Percentiles rank a stretch among this genome's conserved stretches.
Conservation (phyloP, 1,140 invertebrate species). For the Penaeus chinensis region DNA sequence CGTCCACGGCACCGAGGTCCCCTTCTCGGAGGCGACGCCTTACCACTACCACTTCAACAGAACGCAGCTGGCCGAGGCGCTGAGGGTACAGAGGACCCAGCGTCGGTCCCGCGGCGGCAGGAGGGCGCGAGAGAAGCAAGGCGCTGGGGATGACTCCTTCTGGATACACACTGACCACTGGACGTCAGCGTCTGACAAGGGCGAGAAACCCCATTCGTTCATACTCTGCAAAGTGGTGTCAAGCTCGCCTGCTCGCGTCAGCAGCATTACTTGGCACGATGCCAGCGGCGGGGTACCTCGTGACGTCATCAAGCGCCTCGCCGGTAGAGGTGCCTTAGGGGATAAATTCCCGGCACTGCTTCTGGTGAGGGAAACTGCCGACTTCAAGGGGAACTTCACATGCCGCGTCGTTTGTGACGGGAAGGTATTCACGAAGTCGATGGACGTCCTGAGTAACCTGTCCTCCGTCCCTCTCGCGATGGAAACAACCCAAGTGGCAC, state of each 20-base stretch:
- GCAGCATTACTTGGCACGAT: conserved; percentile 25
- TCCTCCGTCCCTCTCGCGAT: conserved; percentile 14
- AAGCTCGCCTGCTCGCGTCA: background rate
- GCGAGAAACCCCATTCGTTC: conserved; percentile 6
- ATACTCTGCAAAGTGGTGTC: conserved; percentile 29
- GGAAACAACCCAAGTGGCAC: conserved; percentile 23
- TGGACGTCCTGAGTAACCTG: conserved; percentile 12
- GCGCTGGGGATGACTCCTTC: background rate
- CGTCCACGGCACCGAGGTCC: conserved; percentile 85
- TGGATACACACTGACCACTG: conserved; percentile 30
- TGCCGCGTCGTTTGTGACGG: conserved; percentile 21
- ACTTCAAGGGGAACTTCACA: conserved; percentile 36
- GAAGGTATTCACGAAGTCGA: background rate
- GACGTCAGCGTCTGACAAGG: background rate
- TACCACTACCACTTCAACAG: conserved; percentile 39
- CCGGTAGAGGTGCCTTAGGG: background rate
- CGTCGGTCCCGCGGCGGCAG: too few species aligned
- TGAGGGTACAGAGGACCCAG: too few species aligned
- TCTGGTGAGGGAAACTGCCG: background rate
- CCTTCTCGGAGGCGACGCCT: background rate
- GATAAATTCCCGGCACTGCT: conserved; percentile 21
- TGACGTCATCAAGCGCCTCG: conserved; percentile 24
- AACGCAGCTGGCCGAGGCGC: conserved; percentile 20
- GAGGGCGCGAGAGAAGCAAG: background rate
- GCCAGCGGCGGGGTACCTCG: background rate